phyloP scores from a whole-genome alignment of 2,113 vertebrate species.

The Noturus placidus region DNA sequence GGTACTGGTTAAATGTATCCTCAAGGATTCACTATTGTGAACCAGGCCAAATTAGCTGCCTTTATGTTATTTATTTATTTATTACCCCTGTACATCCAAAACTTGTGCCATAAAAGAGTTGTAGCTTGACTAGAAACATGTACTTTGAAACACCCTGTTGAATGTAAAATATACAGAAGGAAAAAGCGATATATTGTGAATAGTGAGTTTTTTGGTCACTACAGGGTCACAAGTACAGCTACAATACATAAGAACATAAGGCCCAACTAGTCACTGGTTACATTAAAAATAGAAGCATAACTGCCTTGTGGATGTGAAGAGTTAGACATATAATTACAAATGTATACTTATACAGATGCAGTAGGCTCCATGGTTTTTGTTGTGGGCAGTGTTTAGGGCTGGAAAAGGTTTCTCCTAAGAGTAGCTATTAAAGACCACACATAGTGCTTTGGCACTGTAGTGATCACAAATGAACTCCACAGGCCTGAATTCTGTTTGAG shows the following conservation, averaged over 20 bases:
- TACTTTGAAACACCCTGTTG: neutral
- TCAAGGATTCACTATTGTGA: neutral
- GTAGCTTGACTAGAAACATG: neutral
- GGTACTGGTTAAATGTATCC: neutral
- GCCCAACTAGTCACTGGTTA: neutral
- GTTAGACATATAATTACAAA: slow-evolving; percentile 22
- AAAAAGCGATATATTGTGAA: neutral
- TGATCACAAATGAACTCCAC: neutral
- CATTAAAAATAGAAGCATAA: neutral
- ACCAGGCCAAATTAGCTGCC: neutral
- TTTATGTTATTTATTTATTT: neutral
- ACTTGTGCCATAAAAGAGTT: neutral
- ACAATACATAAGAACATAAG: neutral
- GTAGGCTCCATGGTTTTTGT: neutral
- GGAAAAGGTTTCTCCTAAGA: neutral
- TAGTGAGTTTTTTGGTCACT: neutral
- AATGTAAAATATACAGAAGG: neutral
- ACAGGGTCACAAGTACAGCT: neutral
- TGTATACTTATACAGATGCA: neutral
- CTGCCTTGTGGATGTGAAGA: neutral
- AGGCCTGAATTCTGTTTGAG: neutral
- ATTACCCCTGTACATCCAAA: neutral
- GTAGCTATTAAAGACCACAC: slow-evolving; percentile 10
- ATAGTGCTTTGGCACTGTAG: neutral
- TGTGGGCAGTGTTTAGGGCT: neutral